Percentiles rank a stretch among this genome's conserved stretches.
These are phyloP conservation scores for Mimumesa dahlbomi DNA, from an alignment of 2,888 invertebrate genomes.

Conservation along the genomic window DNA sequence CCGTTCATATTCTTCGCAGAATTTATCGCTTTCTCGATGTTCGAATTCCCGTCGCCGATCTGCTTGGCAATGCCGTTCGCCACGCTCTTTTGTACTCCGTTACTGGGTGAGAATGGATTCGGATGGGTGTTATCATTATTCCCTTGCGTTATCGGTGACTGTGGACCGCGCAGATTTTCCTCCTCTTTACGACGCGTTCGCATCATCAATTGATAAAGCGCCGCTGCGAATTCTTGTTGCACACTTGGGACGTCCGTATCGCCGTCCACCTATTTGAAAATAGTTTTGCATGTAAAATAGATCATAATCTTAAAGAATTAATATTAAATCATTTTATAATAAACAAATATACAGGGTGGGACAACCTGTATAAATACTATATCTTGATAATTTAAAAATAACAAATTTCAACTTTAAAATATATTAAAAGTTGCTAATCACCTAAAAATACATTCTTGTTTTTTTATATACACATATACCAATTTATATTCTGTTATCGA, in stretches of 20 bases:
- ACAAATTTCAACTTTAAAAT: too few relatives aligned
- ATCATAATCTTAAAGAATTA: too few relatives aligned
- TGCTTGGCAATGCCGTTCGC: slow-evolving; percentile 79
- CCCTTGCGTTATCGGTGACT: slow-evolving; percentile 43
- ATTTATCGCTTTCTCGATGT: slow-evolving; percentile 59
- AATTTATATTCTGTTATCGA: too few relatives aligned
- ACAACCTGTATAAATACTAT: too few relatives aligned
- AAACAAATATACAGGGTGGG: too few relatives aligned
- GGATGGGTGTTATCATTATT: slow-evolving; percentile 32
- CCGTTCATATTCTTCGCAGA: slow-evolving; percentile 55
- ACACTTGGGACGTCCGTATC: slow-evolving; percentile 91
- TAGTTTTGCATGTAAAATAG: too few relatives aligned
- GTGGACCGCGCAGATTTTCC: slow-evolving; percentile 50
- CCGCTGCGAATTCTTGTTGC: slow-evolving; percentile 88
- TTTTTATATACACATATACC: too few relatives aligned
- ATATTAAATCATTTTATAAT: too few relatives aligned
- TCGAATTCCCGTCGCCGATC: slow-evolving; percentile 78
- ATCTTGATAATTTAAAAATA: too few relatives aligned
- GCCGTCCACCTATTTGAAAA: slow-evolving; percentile 91
- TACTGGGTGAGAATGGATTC: slow-evolving; percentile 61
- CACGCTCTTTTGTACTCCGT: slow-evolving; percentile 72
- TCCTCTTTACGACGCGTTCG: slow-evolving; percentile 73
- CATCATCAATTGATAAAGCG: slow-evolving; percentile 86
- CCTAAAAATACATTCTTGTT: too few relatives aligned
- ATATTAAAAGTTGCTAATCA: too few relatives aligned